phyloP scores from a whole-genome alignment of 2,797 vertebrate species.

The Gobionotothen gibberifrons region DNA sequence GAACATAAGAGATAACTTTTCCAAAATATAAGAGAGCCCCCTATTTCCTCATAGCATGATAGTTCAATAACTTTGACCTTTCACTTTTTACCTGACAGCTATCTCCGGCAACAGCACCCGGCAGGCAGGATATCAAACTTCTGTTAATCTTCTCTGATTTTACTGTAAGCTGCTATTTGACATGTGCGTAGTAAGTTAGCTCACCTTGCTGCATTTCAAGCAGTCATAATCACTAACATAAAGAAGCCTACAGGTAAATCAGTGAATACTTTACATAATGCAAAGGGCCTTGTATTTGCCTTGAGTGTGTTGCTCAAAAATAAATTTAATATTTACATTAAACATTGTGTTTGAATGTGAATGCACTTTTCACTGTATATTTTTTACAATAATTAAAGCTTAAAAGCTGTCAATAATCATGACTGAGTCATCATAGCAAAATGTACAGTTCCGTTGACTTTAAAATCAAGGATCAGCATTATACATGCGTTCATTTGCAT shows the following conservation, averaged over 20 bases:
- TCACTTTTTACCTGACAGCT: constrained; percentile 50
- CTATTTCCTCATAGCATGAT: not conserved
- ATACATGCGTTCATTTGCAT: constrained; percentile 61
- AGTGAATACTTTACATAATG: constrained; percentile 64
- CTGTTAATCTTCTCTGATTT: not conserved
- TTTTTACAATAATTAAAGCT: not conserved
- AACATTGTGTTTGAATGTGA: not conserved
- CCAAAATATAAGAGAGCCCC: constrained; percentile 21
- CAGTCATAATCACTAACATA: not conserved
- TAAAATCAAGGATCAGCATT: constrained; percentile 66
- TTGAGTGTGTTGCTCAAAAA: not conserved
- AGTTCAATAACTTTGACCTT: constrained; percentile 22
- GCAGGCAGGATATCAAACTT: not conserved
- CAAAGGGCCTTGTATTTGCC: constrained; percentile 73
- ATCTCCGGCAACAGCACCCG: constrained; percentile 12
- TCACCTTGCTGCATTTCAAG: constrained; percentile 8
- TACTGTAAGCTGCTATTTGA: not conserved
- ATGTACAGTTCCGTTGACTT: constrained; percentile 58
- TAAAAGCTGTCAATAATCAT: not conserved
- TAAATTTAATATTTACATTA: constrained; percentile 4
- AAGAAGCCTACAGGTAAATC: not conserved
- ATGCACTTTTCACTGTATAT: not conserved
- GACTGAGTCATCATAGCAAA: not conserved
- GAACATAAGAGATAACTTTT: constrained; percentile 30
- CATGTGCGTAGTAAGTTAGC: not conserved